A percentile compares a stretch with the other conserved stretches of the same genome.
Conservation (phyloP, 1,140 invertebrate genomes). For the Pseudobourletiella spinata region DNA sequence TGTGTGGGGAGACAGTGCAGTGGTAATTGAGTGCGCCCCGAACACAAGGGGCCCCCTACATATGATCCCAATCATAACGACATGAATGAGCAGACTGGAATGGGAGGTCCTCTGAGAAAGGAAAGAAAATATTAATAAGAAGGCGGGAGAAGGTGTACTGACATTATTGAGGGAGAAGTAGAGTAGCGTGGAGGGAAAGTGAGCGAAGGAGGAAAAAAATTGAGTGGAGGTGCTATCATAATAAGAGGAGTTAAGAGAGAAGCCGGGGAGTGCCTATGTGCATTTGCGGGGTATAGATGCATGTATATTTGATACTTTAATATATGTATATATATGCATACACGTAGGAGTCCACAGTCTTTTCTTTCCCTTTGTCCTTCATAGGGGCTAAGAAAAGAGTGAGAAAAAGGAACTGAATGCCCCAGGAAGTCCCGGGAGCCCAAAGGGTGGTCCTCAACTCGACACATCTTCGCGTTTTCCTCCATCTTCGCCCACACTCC, state of each 20-base stretch:
- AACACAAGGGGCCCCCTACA: too few relatives aligned
- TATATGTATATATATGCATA: neutral
- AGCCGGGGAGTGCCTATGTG: too few relatives aligned
- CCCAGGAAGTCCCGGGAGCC: neutral
- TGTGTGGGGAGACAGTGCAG: too few relatives aligned
- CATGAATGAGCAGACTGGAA: too few relatives aligned
- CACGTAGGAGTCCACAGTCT: neutral
- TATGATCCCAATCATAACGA: too few relatives aligned
- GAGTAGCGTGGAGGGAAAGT: neutral
- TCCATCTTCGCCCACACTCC: neutral
- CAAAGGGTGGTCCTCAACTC: neutral
- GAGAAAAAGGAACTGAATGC: slow-evolving; percentile 1
- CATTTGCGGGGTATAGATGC: too few relatives aligned
- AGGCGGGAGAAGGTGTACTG: too few relatives aligned
- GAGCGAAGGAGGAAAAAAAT: neutral
- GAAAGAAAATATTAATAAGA: too few relatives aligned
- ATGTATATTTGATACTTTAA: neutral
- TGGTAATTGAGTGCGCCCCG: too few relatives aligned
- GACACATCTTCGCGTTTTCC: neutral
- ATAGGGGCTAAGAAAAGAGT: neutral
- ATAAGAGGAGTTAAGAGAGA: too few relatives aligned
- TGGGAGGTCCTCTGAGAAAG: too few relatives aligned
- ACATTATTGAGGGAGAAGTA: neutral
- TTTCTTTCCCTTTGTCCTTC: neutral
- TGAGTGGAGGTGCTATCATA: too few relatives aligned